A percentile compares a stretch with the other conserved stretches of the same genome.
Evolutionary conservation across 2,113 vertebrate species (phyloP).

Genomic region (Elachura formosa): DNA sequence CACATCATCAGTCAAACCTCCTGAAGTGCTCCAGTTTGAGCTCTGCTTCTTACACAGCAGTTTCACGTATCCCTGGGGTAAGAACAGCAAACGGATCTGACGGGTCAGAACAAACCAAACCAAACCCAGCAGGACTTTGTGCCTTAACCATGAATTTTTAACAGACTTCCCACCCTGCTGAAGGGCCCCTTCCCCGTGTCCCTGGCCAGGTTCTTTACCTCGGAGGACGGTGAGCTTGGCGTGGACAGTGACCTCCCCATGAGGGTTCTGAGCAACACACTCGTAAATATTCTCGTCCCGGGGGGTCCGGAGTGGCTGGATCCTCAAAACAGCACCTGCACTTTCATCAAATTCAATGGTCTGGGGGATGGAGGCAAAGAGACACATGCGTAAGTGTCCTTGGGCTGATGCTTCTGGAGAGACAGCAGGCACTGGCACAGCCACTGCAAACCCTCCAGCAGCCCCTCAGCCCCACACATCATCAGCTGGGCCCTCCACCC

Average conservation of each 20-base stretch:
- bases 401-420: neutral
- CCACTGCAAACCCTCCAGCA: neutral
- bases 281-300: constrained; percentile 96
- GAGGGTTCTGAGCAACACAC: constrained; percentile 90
- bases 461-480: neutral
- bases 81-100: neutral
- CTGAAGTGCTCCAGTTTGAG: neutral
- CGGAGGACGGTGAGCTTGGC: constrained; percentile 96
- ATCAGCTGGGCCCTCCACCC: neutral
- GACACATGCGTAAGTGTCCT: neutral
- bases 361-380: constrained; percentile 51
- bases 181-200: neutral
- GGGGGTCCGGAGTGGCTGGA: constrained; percentile 93
- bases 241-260: constrained; percentile 85
- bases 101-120: neutral
- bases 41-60: neutral
- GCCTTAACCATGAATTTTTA: accelerated
- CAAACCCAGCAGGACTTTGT: neutral
- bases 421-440: neutral
- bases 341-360: constrained; percentile 97
- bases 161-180: neutral
- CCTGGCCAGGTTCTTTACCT: constrained; percentile 71
- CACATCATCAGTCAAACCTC: neutral
- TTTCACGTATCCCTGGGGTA: neutral
- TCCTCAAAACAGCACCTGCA: constrained; percentile 90